Evolutionary conservation across 1,140 invertebrate genomes (phyloP).

Genomic region (Ostrea denselamellosa): DNA sequence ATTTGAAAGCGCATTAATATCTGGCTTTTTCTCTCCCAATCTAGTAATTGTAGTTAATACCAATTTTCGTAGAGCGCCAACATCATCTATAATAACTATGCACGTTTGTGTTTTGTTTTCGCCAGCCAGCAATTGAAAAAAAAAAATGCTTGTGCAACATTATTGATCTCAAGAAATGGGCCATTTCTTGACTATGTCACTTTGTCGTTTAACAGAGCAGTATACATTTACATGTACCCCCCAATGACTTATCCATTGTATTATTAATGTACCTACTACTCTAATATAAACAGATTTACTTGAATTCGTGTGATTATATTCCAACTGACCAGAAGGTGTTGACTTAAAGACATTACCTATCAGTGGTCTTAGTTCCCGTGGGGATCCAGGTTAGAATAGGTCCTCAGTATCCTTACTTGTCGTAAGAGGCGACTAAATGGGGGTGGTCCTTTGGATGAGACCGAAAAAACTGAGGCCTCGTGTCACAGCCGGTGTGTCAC

Average conservation of each 20-base stretch:
- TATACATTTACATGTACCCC: background rate
- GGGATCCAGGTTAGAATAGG: no score
- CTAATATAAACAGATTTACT: background rate
- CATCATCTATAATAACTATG: slow-evolving; percentile 27
- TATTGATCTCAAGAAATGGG: slow-evolving; percentile 18
- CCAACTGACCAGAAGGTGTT: background rate
- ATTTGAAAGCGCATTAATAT: slow-evolving; percentile 27
- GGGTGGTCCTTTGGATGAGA: no score
- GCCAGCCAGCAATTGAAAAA: background rate
- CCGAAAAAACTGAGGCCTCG: no score
- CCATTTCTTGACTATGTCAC: background rate
- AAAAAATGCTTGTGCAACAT: background rate
- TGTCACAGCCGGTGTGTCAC: no score
- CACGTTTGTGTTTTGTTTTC: background rate
- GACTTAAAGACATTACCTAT: no score
- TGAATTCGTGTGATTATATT: background rate
- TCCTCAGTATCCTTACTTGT: no score
- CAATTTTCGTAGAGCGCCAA: slow-evolving; percentile 12
- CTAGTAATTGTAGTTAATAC: slow-evolving; percentile 14
- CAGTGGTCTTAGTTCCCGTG: no score
- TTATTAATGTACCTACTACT: background rate
- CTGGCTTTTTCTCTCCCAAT: slow-evolving; percentile 18
- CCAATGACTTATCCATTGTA: background rate
- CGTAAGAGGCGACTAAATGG: no score
- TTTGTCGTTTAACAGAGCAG: background rate